phyloP scores from a whole-genome alignment of 2,113 vertebrate species.

The Onychorhynchus coronatus region DNA sequence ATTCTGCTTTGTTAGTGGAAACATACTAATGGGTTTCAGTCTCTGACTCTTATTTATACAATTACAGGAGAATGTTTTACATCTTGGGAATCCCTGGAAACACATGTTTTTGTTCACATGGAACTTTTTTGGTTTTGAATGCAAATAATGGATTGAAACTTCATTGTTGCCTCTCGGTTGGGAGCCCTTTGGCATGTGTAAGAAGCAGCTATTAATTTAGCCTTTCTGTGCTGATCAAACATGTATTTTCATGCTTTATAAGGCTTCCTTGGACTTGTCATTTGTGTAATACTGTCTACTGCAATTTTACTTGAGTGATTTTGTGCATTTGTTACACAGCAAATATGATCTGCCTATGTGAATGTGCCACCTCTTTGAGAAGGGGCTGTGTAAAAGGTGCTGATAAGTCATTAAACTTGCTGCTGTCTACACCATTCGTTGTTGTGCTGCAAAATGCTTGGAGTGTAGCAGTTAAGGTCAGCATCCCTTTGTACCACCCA shows the following conservation, averaged over 20 bases:
- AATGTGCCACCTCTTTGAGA: not conserved
- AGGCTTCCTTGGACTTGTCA: slow-evolving; percentile 3
- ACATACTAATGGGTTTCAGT: slow-evolving; percentile 23
- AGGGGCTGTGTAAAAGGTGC: not conserved
- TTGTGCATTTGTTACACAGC: not conserved
- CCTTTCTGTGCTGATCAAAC: slow-evolving; percentile 26
- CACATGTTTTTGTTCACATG: slow-evolving; percentile 44
- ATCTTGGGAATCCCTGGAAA: slow-evolving; percentile 48
- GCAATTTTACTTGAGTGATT: not conserved
- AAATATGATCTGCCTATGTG: not conserved
- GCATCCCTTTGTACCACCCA: not conserved
- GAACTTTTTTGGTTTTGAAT: slow-evolving; percentile 8
- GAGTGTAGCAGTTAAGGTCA: not conserved
- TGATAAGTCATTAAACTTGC: not conserved
- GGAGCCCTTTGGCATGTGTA: slow-evolving; percentile 37
- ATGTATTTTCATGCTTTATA: slow-evolving; percentile 46
- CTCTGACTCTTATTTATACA: slow-evolving; percentile 27
- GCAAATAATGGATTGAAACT: slow-evolving; percentile 41
- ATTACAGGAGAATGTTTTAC: slow-evolving; percentile 46
- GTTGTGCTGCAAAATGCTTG: not conserved
- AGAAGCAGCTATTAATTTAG: slow-evolving; percentile 48
- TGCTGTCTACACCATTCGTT: not conserved
- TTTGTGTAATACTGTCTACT: not conserved
- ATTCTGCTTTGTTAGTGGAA: slow-evolving; percentile 45
- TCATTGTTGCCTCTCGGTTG: slow-evolving; percentile 45